Conservation (phyloP, 2,888 invertebrate species). For the Synanthedon formicaeformis region DNA sequence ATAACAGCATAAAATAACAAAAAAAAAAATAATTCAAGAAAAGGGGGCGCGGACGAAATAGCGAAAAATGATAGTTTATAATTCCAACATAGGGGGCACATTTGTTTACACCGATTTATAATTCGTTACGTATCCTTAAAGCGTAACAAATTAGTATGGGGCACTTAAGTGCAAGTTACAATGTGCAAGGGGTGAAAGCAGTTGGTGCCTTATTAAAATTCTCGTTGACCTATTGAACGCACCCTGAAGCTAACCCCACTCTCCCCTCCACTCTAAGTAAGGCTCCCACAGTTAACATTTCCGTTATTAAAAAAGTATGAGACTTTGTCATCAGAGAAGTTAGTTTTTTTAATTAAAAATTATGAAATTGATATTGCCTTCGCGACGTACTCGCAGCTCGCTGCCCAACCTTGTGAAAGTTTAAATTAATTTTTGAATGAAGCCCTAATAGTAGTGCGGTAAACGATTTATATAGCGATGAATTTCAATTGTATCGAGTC, state of each 20-base stretch:
- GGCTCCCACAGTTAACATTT: slow-evolving; percentile 54
- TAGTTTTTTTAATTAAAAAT: slow-evolving; percentile 71
- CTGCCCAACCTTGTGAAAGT: slow-evolving; percentile 66
- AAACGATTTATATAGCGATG: slow-evolving; percentile 60
- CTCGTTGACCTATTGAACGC: slow-evolving; percentile 9
- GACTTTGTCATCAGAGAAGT: slow-evolving; percentile 67
- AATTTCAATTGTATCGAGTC: too few species aligned
- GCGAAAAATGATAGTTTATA: too few species aligned
- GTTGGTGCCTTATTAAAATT: slow-evolving; percentile 22
- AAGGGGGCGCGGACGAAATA: too few species aligned
- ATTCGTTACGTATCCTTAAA: too few species aligned
- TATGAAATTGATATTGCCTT: slow-evolving; percentile 72
- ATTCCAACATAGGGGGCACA: too few species aligned
- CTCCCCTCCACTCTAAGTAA: slow-evolving; percentile 21
- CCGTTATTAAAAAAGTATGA: slow-evolving; percentile 70
- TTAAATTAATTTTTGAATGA: slow-evolving; percentile 71
- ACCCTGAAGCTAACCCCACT: slow-evolving; percentile 7
- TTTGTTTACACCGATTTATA: too few species aligned
- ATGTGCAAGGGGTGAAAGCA: slow-evolving; percentile 13
- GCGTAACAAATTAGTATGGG: too few species aligned
- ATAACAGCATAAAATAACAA: too few species aligned
- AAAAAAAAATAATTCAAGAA: too few species aligned
- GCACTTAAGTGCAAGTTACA: slow-evolving; percentile 12
- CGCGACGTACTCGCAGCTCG: slow-evolving; percentile 53
- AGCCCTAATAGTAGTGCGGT: slow-evolving; percentile 60